Evolutionary conservation across 2,888 invertebrate species (phyloP).

Genomic region (Leptinotarsa juncta): DNA sequence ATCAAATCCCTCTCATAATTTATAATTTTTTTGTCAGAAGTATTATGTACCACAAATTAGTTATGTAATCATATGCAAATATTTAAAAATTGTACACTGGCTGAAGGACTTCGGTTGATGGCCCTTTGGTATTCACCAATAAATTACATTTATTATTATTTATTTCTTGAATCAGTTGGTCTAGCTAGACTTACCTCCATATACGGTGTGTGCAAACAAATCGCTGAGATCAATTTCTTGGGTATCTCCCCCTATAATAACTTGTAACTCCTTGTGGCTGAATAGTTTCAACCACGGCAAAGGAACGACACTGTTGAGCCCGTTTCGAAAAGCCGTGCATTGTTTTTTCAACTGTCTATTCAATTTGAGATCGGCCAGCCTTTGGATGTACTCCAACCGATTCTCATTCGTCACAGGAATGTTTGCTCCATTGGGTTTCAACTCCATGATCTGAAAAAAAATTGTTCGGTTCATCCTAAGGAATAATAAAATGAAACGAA

Average conservation of each 20-base stretch:
- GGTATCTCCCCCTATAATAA: slow-evolving; percentile 95
- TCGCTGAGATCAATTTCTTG: slow-evolving; percentile 94
- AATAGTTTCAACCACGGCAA: slow-evolving; percentile 96
- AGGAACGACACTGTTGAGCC: slow-evolving; percentile 90
- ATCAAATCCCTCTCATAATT: too few species aligned
- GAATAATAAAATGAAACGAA: too few species aligned
- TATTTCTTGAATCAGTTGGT: too few species aligned
- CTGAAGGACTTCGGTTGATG: too few species aligned
- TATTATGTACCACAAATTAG: too few species aligned
- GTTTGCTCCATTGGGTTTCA: slow-evolving; percentile 90
- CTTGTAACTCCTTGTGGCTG: slow-evolving; percentile 92
- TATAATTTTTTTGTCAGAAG: too few species aligned
- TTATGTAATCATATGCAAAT: too few species aligned
- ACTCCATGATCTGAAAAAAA: slow-evolving; percentile 77
- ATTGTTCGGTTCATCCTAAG: too few species aligned
- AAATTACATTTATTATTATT: too few species aligned
- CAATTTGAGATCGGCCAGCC: slow-evolving; percentile 95
- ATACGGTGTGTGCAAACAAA: slow-evolving; percentile 86
- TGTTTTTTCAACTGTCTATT: slow-evolving; percentile 91
- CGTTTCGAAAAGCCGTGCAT: slow-evolving; percentile 88
- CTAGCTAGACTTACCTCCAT: slow-evolving; percentile 72
- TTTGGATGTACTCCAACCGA: slow-evolving; percentile 95
- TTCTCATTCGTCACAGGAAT: slow-evolving; percentile 93
- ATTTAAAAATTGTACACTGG: too few species aligned
- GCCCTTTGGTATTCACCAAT: too few species aligned